phyloP scores from a whole-genome alignment of 2,113 vertebrate genomes.

The Amphiprion percula region DNA sequence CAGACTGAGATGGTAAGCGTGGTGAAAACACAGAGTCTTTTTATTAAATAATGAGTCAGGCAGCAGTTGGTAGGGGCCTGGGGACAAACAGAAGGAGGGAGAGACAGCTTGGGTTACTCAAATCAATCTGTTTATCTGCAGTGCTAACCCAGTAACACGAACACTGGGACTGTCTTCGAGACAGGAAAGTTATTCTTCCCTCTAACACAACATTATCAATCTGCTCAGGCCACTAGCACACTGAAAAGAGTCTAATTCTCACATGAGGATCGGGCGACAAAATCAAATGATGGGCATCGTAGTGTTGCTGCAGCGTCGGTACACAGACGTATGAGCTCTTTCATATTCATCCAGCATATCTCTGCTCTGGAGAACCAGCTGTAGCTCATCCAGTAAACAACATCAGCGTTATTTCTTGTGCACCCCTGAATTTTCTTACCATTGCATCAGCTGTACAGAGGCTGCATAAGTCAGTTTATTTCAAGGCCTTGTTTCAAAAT shows the following conservation, averaged over 20 bases:
- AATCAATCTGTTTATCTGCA: slow-evolving; percentile 70
- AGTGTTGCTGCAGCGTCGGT: neutral
- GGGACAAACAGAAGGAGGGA: slow-evolving; percentile 51
- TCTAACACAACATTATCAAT: slow-evolving; percentile 25
- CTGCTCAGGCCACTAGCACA: neutral
- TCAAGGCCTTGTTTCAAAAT: too few species aligned
- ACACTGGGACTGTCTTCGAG: slow-evolving; percentile 30
- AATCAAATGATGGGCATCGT: neutral
- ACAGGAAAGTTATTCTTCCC: slow-evolving; percentile 43
- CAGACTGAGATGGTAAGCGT: slow-evolving; percentile 44
- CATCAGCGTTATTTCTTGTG: neutral
- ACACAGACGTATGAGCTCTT: neutral
- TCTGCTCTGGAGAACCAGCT: neutral
- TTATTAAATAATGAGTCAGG: slow-evolving; percentile 73
- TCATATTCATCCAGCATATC: neutral
- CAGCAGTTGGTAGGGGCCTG: slow-evolving; percentile 70
- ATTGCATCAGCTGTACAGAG: too few species aligned
- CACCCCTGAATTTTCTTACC: neutral
- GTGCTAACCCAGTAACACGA: slow-evolving; percentile 48
- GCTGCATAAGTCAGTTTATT: too few species aligned
- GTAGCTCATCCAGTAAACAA: neutral
- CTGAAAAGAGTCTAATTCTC: neutral
- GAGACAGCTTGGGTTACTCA: slow-evolving; percentile 62
- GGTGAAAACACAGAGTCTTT: slow-evolving; percentile 37
- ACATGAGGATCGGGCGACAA: neutral